Conservation (phyloP, 1,140 invertebrate genomes). For the Hormaphis cornu region DNA sequence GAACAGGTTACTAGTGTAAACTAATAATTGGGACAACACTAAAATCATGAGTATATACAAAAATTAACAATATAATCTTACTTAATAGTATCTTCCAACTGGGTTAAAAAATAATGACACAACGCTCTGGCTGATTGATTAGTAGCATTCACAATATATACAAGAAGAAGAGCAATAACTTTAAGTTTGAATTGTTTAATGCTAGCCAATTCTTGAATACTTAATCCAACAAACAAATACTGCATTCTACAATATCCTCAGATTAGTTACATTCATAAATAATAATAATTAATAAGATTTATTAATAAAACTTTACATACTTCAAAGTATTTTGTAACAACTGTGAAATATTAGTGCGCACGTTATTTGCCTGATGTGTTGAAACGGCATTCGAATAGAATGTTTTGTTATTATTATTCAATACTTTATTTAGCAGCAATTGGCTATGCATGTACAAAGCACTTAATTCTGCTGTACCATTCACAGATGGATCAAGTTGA, state of each 20-base stretch:
- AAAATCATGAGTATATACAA: no score
- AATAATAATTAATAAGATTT: conserved; percentile 14
- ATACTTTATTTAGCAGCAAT: conserved; percentile 45
- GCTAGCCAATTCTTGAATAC: conserved; percentile 59
- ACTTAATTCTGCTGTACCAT: conserved; percentile 64
- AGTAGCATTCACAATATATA: conserved; percentile 57
- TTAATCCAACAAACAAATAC: conserved; percentile 72
- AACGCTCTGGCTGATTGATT: conserved; percentile 50
- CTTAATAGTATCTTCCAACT: conserved; percentile 52
- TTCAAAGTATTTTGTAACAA: conserved; percentile 63
- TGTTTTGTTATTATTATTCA: conserved; percentile 40
- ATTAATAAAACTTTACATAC: conserved; percentile 37
- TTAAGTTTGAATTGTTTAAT: conserved; percentile 77
- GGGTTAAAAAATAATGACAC: conserved; percentile 53
- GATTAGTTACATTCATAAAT: conserved; percentile 7
- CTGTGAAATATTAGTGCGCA: conserved; percentile 47
- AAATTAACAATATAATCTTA: conserved; percentile 35
- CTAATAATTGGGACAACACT: no score
- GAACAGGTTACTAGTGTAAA: no score
- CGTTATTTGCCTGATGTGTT: conserved; percentile 43
- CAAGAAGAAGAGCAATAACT: conserved; percentile 71
- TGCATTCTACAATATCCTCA: conserved; percentile 51
- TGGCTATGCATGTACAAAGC: conserved; percentile 64
- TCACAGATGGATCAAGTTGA: conserved; percentile 72
- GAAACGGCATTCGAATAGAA: conserved; percentile 46